Conservation (phyloP, 2,888 invertebrate species). For the Cyclophora punctaria region DNA sequence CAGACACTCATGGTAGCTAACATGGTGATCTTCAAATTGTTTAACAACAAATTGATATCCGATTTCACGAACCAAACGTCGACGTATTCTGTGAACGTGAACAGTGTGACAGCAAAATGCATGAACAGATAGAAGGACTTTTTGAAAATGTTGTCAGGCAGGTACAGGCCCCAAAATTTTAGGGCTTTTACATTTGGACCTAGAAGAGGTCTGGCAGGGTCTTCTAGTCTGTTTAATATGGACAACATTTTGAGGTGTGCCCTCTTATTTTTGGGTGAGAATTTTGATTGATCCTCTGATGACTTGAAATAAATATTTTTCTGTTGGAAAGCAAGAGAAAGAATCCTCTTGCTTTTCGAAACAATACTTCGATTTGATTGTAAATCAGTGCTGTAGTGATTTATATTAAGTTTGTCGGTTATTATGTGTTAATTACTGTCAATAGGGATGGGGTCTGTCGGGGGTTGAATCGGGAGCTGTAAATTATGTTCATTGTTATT, state of each 20-base stretch:
- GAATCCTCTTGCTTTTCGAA: no score
- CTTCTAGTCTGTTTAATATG: conserved; percentile 41
- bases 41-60: conserved; percentile 46
- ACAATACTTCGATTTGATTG: no score
- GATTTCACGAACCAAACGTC: conserved; percentile 58
- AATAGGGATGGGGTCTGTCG: no score
- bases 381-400: no score
- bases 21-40: conserved; percentile 58
- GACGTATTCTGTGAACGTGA: conserved; percentile 48
- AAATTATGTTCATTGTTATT: no score
- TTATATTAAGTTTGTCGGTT: no score
- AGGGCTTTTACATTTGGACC: conserved; percentile 56
- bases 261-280: no score
- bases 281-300: no score
- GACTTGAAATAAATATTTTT: no score
- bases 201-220: conserved; percentile 44
- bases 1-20: conserved; percentile 49
- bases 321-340: no score
- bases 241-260: conserved; percentile 10
- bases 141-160: conserved; percentile 36
- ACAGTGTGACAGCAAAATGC: conserved; percentile 45
- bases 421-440: no score
- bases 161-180: conserved; percentile 55
- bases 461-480: no score
- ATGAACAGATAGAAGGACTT: conserved; percentile 42